Conservation (phyloP, 2,797 vertebrate genomes). For the Intellagama lesueurii region DNA sequence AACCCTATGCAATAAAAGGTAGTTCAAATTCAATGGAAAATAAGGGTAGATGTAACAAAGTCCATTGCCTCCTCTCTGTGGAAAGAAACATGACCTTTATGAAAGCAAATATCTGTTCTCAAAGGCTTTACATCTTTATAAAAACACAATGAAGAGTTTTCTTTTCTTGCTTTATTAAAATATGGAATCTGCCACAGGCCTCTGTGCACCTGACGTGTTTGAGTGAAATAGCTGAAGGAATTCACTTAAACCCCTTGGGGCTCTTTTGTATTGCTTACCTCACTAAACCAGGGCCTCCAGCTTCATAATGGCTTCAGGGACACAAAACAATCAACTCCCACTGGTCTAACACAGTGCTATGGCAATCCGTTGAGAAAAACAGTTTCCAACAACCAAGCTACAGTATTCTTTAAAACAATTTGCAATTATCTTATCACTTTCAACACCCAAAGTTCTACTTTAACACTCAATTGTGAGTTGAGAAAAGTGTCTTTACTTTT, state of each 20-base stretch:
- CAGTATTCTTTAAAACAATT: neutral
- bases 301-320: neutral
- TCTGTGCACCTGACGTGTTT: neutral
- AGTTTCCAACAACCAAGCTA: neutral
- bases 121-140: neutral
- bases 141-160: neutral
- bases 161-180: neutral
- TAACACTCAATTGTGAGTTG: too few species aligned
- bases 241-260: neutral
- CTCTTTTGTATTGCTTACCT: neutral
- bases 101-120: neutral
- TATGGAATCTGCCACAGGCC: neutral
- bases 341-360: neutral
- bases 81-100: neutral
- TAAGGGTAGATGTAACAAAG: neutral
- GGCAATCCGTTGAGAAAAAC: neutral
- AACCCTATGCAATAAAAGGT: slow-evolving; percentile 9
- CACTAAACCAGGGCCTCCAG: neutral
- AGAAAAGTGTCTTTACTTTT: too few species aligned
- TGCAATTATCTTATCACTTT: neutral
- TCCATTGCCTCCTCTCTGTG: slow-evolving; percentile 14
- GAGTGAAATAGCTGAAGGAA: neutral
- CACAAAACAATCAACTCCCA: neutral
- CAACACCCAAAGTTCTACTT: neutral
- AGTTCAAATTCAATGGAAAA: slow-evolving; percentile 12